Evolutionary conservation across 2,888 invertebrate species (phyloP).

Genomic region (Cyrtodaria siliqua): DNA sequence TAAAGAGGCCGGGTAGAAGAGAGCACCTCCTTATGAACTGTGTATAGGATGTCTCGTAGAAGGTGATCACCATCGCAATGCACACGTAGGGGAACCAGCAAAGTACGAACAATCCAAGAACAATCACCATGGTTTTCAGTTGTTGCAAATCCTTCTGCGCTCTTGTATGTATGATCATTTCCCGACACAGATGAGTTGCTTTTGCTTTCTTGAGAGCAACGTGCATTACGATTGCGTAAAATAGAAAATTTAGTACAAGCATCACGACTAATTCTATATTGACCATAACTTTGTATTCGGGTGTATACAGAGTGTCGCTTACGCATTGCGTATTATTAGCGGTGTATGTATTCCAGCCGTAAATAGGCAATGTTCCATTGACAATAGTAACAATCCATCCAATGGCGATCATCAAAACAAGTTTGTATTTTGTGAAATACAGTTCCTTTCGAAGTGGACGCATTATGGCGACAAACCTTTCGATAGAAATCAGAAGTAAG

Average conservation of each 20-base stretch:
- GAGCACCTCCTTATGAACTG: conserved; percentile 22
- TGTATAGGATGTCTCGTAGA: conserved; percentile 12
- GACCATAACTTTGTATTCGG: conserved; percentile 7
- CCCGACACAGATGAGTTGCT: not conserved
- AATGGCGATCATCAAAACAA: conserved; percentile 13
- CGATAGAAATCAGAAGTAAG: conserved; percentile 39
- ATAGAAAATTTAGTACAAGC: conserved; percentile 11
- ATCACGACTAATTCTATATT: conserved; percentile 12
- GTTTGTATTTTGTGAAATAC: conserved; percentile 14
- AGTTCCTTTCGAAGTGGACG: conserved; percentile 7
- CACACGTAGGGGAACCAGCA: conserved; percentile 34
- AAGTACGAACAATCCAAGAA: conserved; percentile 33
- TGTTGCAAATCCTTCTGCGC: conserved; percentile 21
- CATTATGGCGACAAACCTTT: conserved; percentile 27
- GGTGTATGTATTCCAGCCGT: conserved; percentile 16
- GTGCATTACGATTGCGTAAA: conserved; percentile 18
- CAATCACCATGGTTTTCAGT: conserved; percentile 31
- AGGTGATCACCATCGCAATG: conserved; percentile 10
- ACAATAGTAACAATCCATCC: conserved; percentile 21
- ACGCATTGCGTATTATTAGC: conserved; percentile 6
- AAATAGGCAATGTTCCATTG: conserved; percentile 11
- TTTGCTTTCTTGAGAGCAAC: conserved; percentile 28
- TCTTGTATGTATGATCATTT: conserved; percentile 4
- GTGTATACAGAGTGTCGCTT: conserved; percentile 11
- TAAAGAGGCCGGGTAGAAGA: conserved; percentile 29